Base-by-base conservation (phyloP, 2,888 invertebrate genomes). In the Phoenoteleia sp. region DNA sequence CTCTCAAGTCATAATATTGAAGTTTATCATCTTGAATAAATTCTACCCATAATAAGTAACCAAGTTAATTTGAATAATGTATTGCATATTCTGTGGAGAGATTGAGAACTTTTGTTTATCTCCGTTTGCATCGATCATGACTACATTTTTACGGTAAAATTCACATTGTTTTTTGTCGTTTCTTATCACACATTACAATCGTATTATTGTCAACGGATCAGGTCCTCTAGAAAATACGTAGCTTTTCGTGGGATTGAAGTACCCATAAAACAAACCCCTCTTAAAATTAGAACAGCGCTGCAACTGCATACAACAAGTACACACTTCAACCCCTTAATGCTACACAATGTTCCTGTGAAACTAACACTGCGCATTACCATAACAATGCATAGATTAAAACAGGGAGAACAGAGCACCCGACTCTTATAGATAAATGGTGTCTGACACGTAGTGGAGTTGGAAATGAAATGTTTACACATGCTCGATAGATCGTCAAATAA, bases 281-380 rank as follows among this genome's bases (percentile, higher is more conserved):
- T 89, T 85, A 88, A 91, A 92, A 91, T 92, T 91, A 90, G 92
- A 92, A 89, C 91, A 89, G 89, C 88, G 86, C 89, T 89, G 86
- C 84, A 75, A 87, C 82, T 87, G 87, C 86, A 87, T 87, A 86
- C 86, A 83, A 86, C 86, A 83, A 85, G 85, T 80, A 88, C 87
- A 88, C 86, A 82, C 86, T 85, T 85, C 87, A 84, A 81, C 81
- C 86, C 81, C 84, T 86, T 87, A 81, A 81, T 81, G 69, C 77
- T 80, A 86, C 82, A 86, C 82, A 81, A 80, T 87, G 85, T 87
- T 87, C 87, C 86, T 89, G 88, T 91, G 91, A 92, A 92, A 92
- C 91, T 92, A 92, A 92, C 91, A 91, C 91, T 89, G 90, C 87
- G 90, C 90, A 92, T 92, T 92, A 92, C 88, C 92, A 92, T 92